phyloP scores from a whole-genome alignment of 2,113 vertebrate genomes.

The Lepisosteus oculatus region DNA sequence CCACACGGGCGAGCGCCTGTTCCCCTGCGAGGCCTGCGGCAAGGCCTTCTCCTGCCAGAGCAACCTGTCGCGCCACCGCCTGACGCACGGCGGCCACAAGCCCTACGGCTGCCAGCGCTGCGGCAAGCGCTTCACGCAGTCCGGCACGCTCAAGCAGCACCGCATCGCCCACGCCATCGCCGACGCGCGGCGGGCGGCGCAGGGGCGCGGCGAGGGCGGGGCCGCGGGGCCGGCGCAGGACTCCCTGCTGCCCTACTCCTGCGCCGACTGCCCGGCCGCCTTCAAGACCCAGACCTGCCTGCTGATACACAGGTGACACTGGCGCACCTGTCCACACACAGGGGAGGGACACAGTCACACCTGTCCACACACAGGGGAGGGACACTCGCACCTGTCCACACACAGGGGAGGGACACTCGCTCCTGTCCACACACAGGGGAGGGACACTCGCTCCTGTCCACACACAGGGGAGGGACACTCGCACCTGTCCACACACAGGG shows the following conservation, averaged over 20 bases:
- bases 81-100: conserved; percentile 74
- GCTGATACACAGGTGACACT: conserved; percentile 56
- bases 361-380: too few relatives aligned
- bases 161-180: conserved; percentile 62
- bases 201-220: neutral
- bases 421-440: conserved; percentile 31
- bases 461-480: too few relatives aligned
- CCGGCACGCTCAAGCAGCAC: conserved; percentile 81
- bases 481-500: too few relatives aligned
- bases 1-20: conserved; percentile 84
- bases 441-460: neutral
- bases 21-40: conserved; percentile 78
- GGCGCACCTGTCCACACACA: too few relatives aligned
- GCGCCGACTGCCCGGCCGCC: conserved; percentile 63
- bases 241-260: conserved; percentile 35
- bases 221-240: neutral
- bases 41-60: conserved; percentile 85
- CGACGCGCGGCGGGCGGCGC: neutral
- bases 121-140: conserved; percentile 67
- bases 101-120: conserved; percentile 76
- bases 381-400: too few relatives aligned
- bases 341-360: too few relatives aligned
- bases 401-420: conserved; percentile 21
- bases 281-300: conserved; percentile 59
- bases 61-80: conserved; percentile 82